These are phyloP conservation scores for Tillus elongatus DNA, from an alignment of 2,888 invertebrate genomes.

Conservation along the genomic window DNA sequence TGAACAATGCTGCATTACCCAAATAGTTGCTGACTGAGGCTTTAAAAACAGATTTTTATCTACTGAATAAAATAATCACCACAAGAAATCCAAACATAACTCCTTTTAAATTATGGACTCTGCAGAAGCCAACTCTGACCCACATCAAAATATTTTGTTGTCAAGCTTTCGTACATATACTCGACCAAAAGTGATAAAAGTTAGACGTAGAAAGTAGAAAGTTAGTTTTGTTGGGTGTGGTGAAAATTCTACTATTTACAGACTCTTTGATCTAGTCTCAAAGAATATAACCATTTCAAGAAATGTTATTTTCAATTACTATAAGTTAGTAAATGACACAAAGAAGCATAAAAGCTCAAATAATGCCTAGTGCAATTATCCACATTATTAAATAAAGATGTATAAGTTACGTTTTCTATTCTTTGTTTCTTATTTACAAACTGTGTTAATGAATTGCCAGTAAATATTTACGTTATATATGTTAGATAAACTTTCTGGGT, in stretches of 20 bases:
- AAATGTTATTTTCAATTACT: conserved; percentile 24
- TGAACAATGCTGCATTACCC: not conserved
- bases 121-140: too few relatives aligned
- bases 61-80: conserved; percentile 26
- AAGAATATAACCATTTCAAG: conserved; percentile 21
- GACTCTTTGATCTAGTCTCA: conserved; percentile 19
- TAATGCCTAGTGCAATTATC: too few relatives aligned
- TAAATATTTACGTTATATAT: too few relatives aligned
- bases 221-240: conserved; percentile 18
- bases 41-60: conserved; percentile 28
- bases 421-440: too few relatives aligned
- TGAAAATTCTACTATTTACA: conserved; percentile 19
- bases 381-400: too few relatives aligned
- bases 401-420: too few relatives aligned
- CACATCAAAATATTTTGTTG: too few relatives aligned
- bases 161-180: too few relatives aligned
- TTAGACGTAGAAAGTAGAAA: conserved; percentile 15
- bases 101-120: conserved; percentile 15
- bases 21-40: conserved; percentile 21
- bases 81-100: conserved; percentile 13
- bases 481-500: too few relatives aligned
- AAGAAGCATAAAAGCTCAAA: too few relatives aligned
- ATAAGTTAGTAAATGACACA: too few relatives aligned
- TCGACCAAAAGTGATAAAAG: conserved; percentile 15
- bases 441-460: too few relatives aligned